These are phyloP conservation scores for Ceratina calcarata DNA, from an alignment of 1,140 invertebrate genomes.

Conservation along the genomic window DNA sequence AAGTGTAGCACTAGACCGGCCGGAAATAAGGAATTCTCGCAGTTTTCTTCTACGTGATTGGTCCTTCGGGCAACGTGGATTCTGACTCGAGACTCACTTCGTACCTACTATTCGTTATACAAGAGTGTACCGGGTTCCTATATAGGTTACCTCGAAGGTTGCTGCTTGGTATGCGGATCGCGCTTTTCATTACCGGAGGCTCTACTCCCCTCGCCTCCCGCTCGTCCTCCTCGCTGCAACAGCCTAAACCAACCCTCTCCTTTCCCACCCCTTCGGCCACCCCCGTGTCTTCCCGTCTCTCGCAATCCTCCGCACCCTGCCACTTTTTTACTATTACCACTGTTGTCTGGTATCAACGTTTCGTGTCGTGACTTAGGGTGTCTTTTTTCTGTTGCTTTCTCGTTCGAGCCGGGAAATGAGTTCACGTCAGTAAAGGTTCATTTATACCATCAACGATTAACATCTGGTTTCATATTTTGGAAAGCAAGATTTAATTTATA, in stretches of 20 bases:
- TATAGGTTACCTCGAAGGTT: slow-evolving; percentile 76
- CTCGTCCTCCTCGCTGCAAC: slow-evolving; percentile 75
- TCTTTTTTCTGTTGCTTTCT: not conserved
- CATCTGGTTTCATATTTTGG: too few relatives aligned
- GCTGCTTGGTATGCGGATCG: slow-evolving; percentile 81
- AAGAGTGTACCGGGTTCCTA: slow-evolving; percentile 64
- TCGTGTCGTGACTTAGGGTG: slow-evolving; percentile 14
- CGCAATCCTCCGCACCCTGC: not conserved
- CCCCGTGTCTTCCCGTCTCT: slow-evolving; percentile 35
- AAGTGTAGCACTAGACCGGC: slow-evolving; percentile 15
- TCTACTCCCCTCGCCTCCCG: slow-evolving; percentile 65
- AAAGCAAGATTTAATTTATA: too few relatives aligned
- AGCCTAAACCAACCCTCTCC: slow-evolving; percentile 79
- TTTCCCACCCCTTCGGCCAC: slow-evolving; percentile 60
- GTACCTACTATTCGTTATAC: slow-evolving; percentile 70
- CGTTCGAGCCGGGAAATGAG: not conserved
- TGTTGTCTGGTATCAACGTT: slow-evolving; percentile 24
- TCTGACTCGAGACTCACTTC: slow-evolving; percentile 58
- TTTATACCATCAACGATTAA: too few relatives aligned
- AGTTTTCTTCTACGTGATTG: slow-evolving; percentile 62
- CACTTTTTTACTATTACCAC: slow-evolving; percentile 28
- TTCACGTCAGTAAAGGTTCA: slow-evolving; percentile 8
- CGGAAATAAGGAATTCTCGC: slow-evolving; percentile 62
- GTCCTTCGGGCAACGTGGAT: slow-evolving; percentile 57
- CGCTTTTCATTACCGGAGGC: slow-evolving; percentile 81